phyloP scores from a whole-genome alignment of 2,888 invertebrate species.

The Hypomecis atomaria region DNA sequence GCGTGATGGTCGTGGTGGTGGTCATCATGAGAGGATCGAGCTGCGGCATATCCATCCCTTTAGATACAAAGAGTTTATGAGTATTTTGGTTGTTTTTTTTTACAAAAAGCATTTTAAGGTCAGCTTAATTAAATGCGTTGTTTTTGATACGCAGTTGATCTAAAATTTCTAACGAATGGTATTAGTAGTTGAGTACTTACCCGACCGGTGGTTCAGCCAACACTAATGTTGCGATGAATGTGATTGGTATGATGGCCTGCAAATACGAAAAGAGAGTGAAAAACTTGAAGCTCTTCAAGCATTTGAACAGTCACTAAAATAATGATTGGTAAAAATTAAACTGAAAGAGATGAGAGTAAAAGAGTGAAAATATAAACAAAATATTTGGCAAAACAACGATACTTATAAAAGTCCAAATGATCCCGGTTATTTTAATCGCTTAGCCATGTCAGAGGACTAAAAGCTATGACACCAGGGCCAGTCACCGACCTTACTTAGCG shows the following conservation, averaged over 20 bases:
- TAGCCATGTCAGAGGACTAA: no score
- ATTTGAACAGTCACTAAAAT: background rate
- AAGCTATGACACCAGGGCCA: no score
- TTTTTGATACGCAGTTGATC: background rate
- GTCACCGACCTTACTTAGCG: no score
- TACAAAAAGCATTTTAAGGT: no score
- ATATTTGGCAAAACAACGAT: background rate
- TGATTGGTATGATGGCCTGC: slow-evolving; percentile 6
- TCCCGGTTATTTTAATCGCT: no score
- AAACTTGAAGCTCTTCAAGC: background rate
- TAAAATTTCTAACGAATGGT: no score
- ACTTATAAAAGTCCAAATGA: no score
- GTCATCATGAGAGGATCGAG: slow-evolving; percentile 22
- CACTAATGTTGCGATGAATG: slow-evolving; percentile 18
- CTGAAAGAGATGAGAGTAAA: background rate
- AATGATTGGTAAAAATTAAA: background rate
- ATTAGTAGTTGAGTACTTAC: slow-evolving; percentile 26
- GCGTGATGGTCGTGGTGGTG: slow-evolving; percentile 27
- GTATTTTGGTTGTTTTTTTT: no score
- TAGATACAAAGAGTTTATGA: background rate
- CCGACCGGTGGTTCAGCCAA: slow-evolving; percentile 69
- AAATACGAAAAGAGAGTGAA: background rate
- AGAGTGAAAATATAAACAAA: background rate
- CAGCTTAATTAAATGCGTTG: no score
- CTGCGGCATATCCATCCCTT: slow-evolving; percentile 39